phyloP scores from a whole-genome alignment of 2,113 vertebrate species.

The Micronisus gabar region DNA sequence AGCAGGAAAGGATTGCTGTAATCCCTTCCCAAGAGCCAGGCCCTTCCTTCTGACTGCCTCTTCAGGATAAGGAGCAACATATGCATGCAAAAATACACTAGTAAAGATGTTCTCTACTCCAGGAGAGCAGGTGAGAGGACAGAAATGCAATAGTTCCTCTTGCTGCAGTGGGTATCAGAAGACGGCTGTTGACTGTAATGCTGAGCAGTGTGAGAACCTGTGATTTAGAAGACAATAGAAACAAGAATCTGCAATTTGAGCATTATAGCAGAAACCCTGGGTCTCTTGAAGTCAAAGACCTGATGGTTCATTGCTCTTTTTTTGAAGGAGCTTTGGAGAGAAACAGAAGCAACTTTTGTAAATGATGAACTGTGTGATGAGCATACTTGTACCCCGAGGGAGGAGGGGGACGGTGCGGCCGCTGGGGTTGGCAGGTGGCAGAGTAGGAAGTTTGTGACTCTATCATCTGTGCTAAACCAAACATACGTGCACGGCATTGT shows the following conservation, averaged over 20 bases:
- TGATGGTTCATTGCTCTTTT: not conserved
- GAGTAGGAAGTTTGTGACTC: not conserved
- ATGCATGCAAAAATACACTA: rapidly evolving
- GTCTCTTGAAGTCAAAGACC: not conserved
- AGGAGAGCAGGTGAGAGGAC: not conserved
- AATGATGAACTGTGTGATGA: not conserved
- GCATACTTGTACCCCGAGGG: not conserved
- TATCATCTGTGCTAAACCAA: not conserved
- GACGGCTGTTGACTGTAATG: too few species aligned
- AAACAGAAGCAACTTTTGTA: not conserved
- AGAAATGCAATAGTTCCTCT: not conserved
- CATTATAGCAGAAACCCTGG: not conserved
- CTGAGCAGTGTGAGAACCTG: not conserved
- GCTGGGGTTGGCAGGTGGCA: not conserved
- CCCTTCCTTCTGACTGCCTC: too few species aligned
- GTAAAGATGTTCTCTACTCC: not conserved
- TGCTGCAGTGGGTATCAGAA: not conserved
- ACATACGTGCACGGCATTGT: not conserved
- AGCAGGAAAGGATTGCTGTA: not conserved
- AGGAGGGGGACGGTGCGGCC: not conserved
- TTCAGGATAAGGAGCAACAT: not conserved
- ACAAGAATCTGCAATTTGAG: not conserved
- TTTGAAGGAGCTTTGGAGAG: not conserved
- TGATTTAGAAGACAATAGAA: not conserved
- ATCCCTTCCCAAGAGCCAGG: not conserved